Percentiles rank a stretch among this genome's conserved stretches.
Conservation (phyloP, 2,888 invertebrate species). For the Amphipoea lucens region DNA sequence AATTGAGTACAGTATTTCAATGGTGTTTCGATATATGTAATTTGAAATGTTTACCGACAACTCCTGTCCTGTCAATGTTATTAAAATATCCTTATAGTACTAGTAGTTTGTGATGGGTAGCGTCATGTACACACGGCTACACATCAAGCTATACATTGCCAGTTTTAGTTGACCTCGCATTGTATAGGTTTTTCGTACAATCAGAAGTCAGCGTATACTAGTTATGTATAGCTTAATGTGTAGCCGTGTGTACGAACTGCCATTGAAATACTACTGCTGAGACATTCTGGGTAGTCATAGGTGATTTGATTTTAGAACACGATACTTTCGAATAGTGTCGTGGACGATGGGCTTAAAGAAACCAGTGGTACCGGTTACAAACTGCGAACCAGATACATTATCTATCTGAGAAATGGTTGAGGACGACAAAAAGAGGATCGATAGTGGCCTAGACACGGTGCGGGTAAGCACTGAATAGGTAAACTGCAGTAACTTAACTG, state of each 20-base stretch:
- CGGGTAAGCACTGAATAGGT: slow-evolving; percentile 54
- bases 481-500: slow-evolving; percentile 39
- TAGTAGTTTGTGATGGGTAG: background rate
- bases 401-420: slow-evolving; percentile 66
- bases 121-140: background rate
- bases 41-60: background rate
- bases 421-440: slow-evolving; percentile 64
- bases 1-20: background rate
- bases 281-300: background rate
- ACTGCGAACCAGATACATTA: slow-evolving; percentile 66
- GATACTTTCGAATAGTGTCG: background rate
- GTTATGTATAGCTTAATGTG: too few species aligned
- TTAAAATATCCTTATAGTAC: too few species aligned
- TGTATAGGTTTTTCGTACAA: too few species aligned
- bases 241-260: background rate
- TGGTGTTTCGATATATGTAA: background rate
- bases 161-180: too few species aligned
- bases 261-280: background rate
- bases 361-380: slow-evolving; percentile 75
- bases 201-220: too few species aligned
- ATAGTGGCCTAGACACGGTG: slow-evolving; percentile 66
- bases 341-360: slow-evolving; percentile 55
- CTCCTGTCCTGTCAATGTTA: background rate
- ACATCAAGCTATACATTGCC: too few species aligned
- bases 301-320: background rate